Percentiles rank a stretch among this genome's conserved stretches.
Evolutionary conservation across 2,888 invertebrate species (phyloP).

Genomic region (Orthosia gracilis): DNA sequence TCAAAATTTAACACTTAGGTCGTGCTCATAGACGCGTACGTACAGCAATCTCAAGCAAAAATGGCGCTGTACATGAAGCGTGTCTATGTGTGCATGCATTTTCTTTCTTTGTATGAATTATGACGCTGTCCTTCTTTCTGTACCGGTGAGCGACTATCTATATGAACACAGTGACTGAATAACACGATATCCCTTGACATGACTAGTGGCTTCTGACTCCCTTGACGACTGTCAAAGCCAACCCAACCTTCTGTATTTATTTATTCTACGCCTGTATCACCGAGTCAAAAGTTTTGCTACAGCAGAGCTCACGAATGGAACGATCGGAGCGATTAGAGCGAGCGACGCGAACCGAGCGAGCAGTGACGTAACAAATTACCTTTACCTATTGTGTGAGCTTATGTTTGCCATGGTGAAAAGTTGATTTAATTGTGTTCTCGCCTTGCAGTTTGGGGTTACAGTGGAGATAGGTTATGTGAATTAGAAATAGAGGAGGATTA

Average conservation of each 20-base stretch:
- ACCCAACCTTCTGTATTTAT: background rate
- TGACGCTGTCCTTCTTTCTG: too few species aligned
- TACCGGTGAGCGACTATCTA: too few species aligned
- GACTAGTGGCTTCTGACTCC: too few species aligned
- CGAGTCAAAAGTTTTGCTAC: conserved; percentile 54
- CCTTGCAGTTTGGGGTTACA: conserved; percentile 8
- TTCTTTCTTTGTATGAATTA: background rate
- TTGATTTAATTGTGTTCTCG: conserved; percentile 58
- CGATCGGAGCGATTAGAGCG: conserved; percentile 33
- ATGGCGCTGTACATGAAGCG: background rate
- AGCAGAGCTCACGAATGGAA: conserved; percentile 27
- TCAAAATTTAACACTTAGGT: too few species aligned
- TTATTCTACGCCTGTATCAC: conserved; percentile 23
- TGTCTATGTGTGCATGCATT: background rate
- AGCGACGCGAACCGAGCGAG: conserved; percentile 40
- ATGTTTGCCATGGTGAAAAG: conserved; percentile 42
- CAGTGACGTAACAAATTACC: conserved; percentile 68
- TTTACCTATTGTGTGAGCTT: conserved; percentile 64
- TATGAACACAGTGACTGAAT: too few species aligned
- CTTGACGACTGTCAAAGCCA: too few species aligned
- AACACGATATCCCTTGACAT: too few species aligned
- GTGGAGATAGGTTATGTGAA: background rate
- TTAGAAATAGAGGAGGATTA: background rate
- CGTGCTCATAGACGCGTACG: too few species aligned
- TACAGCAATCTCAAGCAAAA: too few species aligned